Evolutionary conservation across 1,140 invertebrate species (phyloP), one percentile per base, ranked within the genome.

Genomic region (Pararge aegeria): DNA sequence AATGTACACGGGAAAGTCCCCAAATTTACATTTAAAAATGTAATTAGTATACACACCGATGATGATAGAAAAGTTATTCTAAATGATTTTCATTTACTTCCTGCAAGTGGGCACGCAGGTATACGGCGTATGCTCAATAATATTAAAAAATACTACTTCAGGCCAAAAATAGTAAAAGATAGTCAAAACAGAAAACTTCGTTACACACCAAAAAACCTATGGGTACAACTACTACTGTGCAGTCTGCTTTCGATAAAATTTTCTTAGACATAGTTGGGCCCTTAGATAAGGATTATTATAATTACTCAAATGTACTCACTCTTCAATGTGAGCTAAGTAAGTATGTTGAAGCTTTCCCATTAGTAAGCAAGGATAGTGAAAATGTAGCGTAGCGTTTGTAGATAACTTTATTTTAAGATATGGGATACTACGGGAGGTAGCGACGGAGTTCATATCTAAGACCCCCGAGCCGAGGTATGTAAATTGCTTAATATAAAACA

Each of bases 111-210:
- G 6, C 59, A 66, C 27, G 51, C 51, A 12, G 59, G 64, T 10
- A 19, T 61, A n/a, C 9, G 64, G 0, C 40, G 50, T 34, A 61
- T 59, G 49, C 10, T 40, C 0, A 66, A 61, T 44, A 66, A 52
- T 53, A 66, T 66, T 38, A 66, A 61, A 50, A 61, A 30, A 19
- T 29, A 46, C 29, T 66, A 40, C 50, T 66, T 54, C 27, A 62
- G 64, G 64, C 51, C 64, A 48, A 18, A 0, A 53, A 51, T 9
- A 51, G 60, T 27, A 29, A 20, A 7, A 55, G 51, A 46, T 65
- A n/a, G 63, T 65, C 63, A 65, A 42, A 56, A 55, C 19, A 6
- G 18, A 16, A 65, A 65, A 13, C 30, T 44, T 52, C 19, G 2
- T 18, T 16, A 6, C 18, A 49, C 19, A 18, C 21, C 9, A 60